Evolutionary conservation across 2,113 vertebrate genomes (phyloP).

Genomic region (Seriola quinqueradiata): DNA sequence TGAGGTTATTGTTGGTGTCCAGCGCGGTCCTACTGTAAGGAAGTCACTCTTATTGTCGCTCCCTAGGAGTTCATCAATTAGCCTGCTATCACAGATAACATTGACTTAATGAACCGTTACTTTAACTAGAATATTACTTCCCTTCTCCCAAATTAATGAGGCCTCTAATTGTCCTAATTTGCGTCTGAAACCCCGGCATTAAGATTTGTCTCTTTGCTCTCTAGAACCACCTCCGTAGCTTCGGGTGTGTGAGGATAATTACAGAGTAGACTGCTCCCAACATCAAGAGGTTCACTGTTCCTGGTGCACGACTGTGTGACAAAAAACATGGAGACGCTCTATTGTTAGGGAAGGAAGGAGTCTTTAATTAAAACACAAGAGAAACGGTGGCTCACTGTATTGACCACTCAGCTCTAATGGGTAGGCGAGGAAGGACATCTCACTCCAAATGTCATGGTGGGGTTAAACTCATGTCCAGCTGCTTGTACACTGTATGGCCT

Average conservation of each 20-base stretch:
- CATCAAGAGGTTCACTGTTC: constrained; percentile 79
- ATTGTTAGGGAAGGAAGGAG: constrained; percentile 64
- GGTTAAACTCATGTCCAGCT: not conserved
- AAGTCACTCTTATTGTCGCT: constrained; percentile 31
- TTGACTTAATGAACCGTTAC: constrained; percentile 78
- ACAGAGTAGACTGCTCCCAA: constrained; percentile 64
- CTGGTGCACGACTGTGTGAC: constrained; percentile 60
- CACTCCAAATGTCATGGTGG: not conserved
- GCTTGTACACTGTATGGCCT: not conserved
- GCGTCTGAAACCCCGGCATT: constrained; percentile 73
- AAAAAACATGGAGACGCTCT: constrained; percentile 64
- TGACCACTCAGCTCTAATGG: not conserved
- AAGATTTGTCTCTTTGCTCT: constrained; percentile 61
- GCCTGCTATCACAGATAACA: constrained; percentile 63
- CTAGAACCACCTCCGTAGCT: constrained; percentile 75
- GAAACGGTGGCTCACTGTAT: constrained; percentile 3
- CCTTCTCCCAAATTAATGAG: constrained; percentile 81
- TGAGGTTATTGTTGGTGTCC: not conserved
- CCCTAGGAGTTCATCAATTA: constrained; percentile 68
- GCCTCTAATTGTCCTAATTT: constrained; percentile 83
- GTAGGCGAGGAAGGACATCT: not conserved
- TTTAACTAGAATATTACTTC: constrained; percentile 80
- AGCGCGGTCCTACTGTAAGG: not conserved
- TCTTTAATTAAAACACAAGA: constrained; percentile 78
- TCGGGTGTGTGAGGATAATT: constrained; percentile 80